Base-by-base conservation (phyloP, 2,888 invertebrate species). In the Sericinus montela region DNA sequence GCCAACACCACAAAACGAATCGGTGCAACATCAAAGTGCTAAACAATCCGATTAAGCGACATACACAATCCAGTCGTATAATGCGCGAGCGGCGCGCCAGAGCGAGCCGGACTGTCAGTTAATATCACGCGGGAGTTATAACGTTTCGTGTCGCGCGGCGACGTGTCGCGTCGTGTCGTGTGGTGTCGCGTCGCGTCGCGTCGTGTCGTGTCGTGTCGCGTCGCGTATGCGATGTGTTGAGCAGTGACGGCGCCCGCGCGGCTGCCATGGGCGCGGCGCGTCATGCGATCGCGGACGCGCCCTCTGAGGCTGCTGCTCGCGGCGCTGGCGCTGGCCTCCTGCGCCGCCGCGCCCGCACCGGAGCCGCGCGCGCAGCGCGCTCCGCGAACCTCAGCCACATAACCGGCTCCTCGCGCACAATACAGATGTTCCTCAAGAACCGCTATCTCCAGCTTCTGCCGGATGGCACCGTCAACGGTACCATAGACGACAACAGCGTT, bases 381-480 rank as follows among this genome's bases (percentile, higher is more conserved):
- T 94, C 94, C 72, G 94, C 95, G 68, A 94, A 94, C 88, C 90
- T 95, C 73, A 94, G 94, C 72, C 94, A 94, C 86, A 92, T 94
- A 76, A 93, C 94, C 65, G 94, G 95, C 77, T 92, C 94, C 53
- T 92, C 93, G 59, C 91, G 95, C 67, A 94, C 94, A 75, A 94
- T 95, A 72, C 94, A 94, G 88, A 91, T 96, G 91, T 94, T 93
- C 90, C 93, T 96, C 84, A 95, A 94, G 89, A 94, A 95, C 89
- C 92, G 93, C 65, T 93, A 94, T 79, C 91, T 96, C 62, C 95
- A 95, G 89, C 90, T 96, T 68, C 87, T 94, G 85, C 94, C 94
- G 63, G 95, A 95, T 89, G 95, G 95, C 80, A 93, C 93, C 67
- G 94, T 96, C 83, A 95, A 94, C 90, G 95, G 95, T 65, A 95